phyloP scores from a whole-genome alignment of 1,140 invertebrate species.

The Sinonovacula constricta region DNA sequence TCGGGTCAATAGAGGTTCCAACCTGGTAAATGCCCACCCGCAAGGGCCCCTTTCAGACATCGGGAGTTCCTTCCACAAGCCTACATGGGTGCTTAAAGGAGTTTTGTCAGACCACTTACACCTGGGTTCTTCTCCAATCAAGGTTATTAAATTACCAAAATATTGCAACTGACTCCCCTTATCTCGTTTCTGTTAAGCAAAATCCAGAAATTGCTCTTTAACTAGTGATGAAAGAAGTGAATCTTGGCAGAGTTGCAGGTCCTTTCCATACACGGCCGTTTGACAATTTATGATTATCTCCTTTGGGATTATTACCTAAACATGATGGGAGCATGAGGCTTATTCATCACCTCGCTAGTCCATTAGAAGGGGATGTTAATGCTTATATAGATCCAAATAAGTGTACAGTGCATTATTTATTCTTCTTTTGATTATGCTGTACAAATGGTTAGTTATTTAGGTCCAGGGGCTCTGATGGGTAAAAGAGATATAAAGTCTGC shows the following conservation, averaged over 20 bases:
- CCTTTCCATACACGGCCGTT: constrained; percentile 1
- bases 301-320: constrained; percentile 40
- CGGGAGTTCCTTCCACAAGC: no score
- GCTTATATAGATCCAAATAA: constrained; percentile 16
- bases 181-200: constrained; percentile 1
- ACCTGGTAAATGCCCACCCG: no score
- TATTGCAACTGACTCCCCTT: background rate
- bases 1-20: background rate
- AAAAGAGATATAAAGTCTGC: constrained; percentile 47
- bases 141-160: no score
- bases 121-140: no score
- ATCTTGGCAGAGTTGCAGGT: constrained; percentile 5
- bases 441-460: background rate
- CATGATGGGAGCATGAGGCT: constrained; percentile 29
- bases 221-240: constrained; percentile 6
- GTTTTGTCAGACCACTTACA: no score
- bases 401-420: constrained; percentile 13
- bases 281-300: constrained; percentile 9
- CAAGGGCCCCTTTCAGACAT: no score
- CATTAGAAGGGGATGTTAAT: background rate
- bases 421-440: constrained; percentile 18
- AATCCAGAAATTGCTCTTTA: background rate
- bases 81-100: no score
- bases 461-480: constrained; percentile 17
- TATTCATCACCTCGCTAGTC: constrained; percentile 33